These are phyloP conservation scores for Plotosus lineatus DNA, from an alignment of 2,113 vertebrate genomes.

Conservation along the genomic window DNA sequence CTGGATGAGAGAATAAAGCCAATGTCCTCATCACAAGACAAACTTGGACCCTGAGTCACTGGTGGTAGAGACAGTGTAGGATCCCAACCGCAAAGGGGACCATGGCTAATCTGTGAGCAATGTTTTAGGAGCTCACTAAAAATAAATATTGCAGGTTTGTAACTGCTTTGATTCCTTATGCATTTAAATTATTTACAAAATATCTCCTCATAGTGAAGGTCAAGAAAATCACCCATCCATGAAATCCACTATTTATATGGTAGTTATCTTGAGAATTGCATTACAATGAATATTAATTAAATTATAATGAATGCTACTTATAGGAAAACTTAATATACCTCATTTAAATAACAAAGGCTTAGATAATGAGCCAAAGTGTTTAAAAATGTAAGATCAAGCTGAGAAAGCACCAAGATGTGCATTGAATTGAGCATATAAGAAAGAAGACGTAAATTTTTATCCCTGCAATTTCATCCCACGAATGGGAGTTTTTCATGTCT, in stretches of 20 bases:
- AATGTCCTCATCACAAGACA: too few species aligned
- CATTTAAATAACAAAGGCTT: background rate
- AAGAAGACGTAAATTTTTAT: background rate
- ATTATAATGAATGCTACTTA: background rate
- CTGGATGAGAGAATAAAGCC: too few species aligned
- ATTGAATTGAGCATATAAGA: background rate
- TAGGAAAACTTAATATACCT: background rate
- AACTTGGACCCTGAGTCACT: too few species aligned
- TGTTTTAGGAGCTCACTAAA: background rate
- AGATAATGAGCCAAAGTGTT: background rate
- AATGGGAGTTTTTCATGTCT: background rate
- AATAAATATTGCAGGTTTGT: background rate
- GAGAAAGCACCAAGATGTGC: background rate
- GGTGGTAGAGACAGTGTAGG: too few species aligned
- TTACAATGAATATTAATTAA: constrained; percentile 5
- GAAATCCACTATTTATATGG: background rate
- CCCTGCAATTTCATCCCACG: background rate
- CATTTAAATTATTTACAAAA: background rate
- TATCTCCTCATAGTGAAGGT: background rate
- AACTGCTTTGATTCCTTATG: background rate
- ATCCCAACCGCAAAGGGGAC: too few species aligned
- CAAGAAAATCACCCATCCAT: background rate
- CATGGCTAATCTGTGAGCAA: too few species aligned
- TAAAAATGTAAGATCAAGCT: background rate
- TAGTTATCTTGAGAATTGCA: background rate